A percentile compares a stretch with the other conserved stretches of the same genome.
Evolutionary conservation across 2,113 vertebrate genomes (phyloP).

Genomic region (Plecotus auritus): DNA sequence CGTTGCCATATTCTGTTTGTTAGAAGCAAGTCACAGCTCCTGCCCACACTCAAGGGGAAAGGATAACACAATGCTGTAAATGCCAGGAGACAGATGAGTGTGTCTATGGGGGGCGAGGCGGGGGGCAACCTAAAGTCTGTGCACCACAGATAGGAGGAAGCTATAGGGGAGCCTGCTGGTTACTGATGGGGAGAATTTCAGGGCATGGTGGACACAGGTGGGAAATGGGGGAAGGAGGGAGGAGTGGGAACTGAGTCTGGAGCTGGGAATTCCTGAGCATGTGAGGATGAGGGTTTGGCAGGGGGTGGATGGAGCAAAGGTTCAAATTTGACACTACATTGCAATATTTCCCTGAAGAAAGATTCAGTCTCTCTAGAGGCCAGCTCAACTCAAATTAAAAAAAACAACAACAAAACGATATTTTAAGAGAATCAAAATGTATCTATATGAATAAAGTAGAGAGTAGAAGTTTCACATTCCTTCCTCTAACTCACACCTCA

Average conservation of each 20-base stretch:
- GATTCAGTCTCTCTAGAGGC: not conserved
- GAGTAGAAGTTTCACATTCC: not conserved
- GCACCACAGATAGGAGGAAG: not conserved
- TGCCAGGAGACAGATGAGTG: not conserved
- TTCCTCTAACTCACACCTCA: not conserved
- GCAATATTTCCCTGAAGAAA: not conserved
- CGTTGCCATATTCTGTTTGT: not conserved
- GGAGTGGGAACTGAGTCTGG: not conserved
- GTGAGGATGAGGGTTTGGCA: not conserved
- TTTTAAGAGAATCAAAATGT: not conserved
- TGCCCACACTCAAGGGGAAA: accelerated
- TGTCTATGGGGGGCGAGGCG: not conserved
- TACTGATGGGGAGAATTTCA: not conserved
- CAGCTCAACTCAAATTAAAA: not conserved
- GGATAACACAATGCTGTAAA: not conserved
- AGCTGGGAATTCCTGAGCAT: not conserved
- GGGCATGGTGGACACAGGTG: no score
- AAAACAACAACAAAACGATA: not conserved
- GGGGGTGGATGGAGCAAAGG: accelerated
- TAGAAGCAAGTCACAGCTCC: not conserved
- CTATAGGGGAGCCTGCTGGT: not conserved
- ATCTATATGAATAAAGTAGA: not conserved
- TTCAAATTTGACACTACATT: not conserved
- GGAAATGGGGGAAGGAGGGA: not conserved
- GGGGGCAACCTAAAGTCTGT: not conserved